Base-by-base conservation (phyloP, 2,888 invertebrate genomes). In the Caradrina clavipalpis region DNA sequence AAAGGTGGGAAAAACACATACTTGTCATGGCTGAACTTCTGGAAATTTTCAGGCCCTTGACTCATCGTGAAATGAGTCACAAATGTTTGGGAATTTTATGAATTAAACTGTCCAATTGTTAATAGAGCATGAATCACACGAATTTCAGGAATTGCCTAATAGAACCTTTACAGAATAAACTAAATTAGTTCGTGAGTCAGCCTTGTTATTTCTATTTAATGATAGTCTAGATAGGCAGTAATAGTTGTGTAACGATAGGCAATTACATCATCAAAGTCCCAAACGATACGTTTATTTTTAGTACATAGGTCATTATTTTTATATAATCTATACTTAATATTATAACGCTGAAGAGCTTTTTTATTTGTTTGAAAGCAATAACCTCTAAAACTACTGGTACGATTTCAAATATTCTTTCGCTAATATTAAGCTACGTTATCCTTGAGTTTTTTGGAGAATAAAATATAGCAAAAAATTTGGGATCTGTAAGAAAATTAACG, bases 41-140 rank as follows among this genome's bases (percentile, higher is more conserved):
- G 42, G 26, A 26, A 42, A 31, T 55, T 31, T 39, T 13, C 49
- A 10, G n/a, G 10, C 1, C 3, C 7, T 7, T 67, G 49, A 55
- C 10, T 55, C 54, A 49, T n/a, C n/a, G 21, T 2, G 15, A 7
- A 53, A 56, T 76, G 76, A 47, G 21, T 58, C 72, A 72, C 15
- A 47, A 22, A 76, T n/a, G 47, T 22, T 58, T 42, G 22, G 31
- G 1, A 54, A 22, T 2, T 53, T 22, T 31, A 53, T 42, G n/a
- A 31, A 11, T 49, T 54, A 53, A 54, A 19, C 17, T 17, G n/a
- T 19, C 57, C 11, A 49, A 47, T 21, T 4, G n/a, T n/a, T n/a
- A n/a, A 31, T 47, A 47, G 8, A 31, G 45, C 7, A 57, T 68
- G 68, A 76, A 13, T 67, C 68, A 76, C 11, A 26, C 8, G 1